phyloP scores from a whole-genome alignment of 1,140 invertebrate genomes.

The Hycleus phaleratus region DNA sequence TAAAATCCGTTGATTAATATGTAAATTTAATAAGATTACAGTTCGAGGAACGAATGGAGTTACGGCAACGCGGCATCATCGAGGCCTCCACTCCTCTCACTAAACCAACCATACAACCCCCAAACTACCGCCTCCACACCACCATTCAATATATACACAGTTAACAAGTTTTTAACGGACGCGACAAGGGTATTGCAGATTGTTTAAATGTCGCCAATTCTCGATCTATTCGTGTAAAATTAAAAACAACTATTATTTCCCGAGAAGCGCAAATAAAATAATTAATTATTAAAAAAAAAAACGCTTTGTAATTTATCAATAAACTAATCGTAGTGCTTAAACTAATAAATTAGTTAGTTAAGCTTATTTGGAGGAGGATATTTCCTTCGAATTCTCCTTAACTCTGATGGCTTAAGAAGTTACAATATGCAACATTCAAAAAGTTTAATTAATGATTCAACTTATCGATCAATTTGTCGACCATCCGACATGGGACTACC shows the following conservation, averaged over 20 bases:
- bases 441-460: neutral
- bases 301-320: too few species aligned
- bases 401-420: neutral
- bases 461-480: neutral
- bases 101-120: conserved; percentile 1
- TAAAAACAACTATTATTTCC: neutral
- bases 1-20: conserved; percentile 97
- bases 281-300: too few species aligned
- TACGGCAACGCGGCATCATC: conserved; percentile 13
- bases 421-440: neutral
- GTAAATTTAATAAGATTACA: conserved; percentile 96
- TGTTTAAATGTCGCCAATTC: neutral
- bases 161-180: conserved; percentile 17
- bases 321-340: too few species aligned
- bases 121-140: conserved; percentile 7
- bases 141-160: conserved; percentile 2
- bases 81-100: neutral
- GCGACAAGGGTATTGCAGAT: conserved; percentile 9
- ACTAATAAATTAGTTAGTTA: too few species aligned
- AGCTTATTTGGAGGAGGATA: neutral
- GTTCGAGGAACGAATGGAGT: conserved; percentile 52
- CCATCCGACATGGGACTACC: neutral
- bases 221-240: neutral
- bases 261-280: too few species aligned
- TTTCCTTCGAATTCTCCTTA: neutral